These are phyloP conservation scores for Rachycentron canadum DNA, from an alignment of 2,797 vertebrate species.

Conservation along the genomic window DNA sequence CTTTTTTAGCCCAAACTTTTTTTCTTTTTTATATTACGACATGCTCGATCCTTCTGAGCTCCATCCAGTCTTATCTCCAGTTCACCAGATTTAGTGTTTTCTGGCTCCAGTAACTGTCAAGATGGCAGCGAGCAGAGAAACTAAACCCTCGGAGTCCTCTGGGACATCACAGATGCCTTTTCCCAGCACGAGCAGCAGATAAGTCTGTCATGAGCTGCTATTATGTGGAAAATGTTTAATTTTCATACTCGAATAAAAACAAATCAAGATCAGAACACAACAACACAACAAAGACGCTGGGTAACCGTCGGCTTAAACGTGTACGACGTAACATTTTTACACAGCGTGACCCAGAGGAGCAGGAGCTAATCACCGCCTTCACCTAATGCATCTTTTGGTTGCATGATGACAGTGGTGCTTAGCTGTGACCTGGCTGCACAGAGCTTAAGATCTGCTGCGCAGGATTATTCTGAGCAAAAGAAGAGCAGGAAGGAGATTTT, in stretches of 20 bases:
- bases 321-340: not conserved
- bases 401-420: slow-evolving; percentile 1
- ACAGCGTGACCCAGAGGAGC: not conserved
- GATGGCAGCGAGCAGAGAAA: not conserved
- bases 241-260: not conserved
- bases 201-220: not conserved
- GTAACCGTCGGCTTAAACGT: not conserved
- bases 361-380: slow-evolving; percentile 1
- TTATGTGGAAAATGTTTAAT: not conserved
- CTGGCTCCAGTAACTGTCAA: not conserved
- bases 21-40: no score
- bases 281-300: not conserved
- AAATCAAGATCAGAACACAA: not conserved
- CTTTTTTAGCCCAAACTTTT: no score
- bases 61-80: not conserved
- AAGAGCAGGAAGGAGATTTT: not conserved
- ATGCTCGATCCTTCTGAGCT: not conserved
- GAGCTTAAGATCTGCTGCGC: not conserved
- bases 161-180: not conserved
- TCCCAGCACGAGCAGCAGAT: not conserved
- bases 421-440: slow-evolving; percentile 4
- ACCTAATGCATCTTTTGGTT: not conserved
- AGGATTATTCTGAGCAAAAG: not conserved
- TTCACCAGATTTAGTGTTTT: not conserved
- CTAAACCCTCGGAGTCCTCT: slow-evolving; percentile 4